Conservation (phyloP, 1,140 invertebrate genomes). For the Pseudomyrmex concolor region DNA sequence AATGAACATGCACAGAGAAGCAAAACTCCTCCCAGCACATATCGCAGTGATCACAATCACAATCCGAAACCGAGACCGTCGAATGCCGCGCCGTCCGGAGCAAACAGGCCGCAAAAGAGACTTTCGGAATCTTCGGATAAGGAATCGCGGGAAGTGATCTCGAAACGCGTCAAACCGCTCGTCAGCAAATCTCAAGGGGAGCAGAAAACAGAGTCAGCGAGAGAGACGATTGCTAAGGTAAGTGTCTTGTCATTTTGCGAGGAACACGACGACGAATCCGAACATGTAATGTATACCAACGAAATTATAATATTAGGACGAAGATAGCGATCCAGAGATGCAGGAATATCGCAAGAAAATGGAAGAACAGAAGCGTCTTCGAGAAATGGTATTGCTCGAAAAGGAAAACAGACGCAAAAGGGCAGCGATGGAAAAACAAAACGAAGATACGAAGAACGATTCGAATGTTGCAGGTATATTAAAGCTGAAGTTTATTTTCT, state of each 20-base stretch:
- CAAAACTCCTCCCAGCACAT: conserved; percentile 64
- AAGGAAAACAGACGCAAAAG: conserved; percentile 88
- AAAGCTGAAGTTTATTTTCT: background rate
- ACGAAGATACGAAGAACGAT: conserved; percentile 70
- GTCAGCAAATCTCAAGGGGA: conserved; percentile 72
- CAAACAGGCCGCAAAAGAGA: conserved; percentile 72
- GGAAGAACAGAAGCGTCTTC: conserved; percentile 87
- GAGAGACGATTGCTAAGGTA: conserved; percentile 51
- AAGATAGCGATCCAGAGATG: conserved; percentile 88
- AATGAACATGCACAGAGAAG: conserved; percentile 72
- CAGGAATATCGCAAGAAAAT: conserved; percentile 87
- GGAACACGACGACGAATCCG: background rate
- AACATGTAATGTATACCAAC: background rate
- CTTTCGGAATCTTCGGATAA: conserved; percentile 63
- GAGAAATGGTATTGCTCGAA: conserved; percentile 87
- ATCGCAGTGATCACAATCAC: conserved; percentile 74
- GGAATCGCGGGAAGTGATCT: conserved; percentile 62
- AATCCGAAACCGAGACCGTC: conserved; percentile 66
- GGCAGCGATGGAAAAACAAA: conserved; percentile 85
- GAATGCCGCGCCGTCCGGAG: conserved; percentile 59
- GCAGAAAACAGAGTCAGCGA: conserved; percentile 57
- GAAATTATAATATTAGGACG: conserved; percentile 67
- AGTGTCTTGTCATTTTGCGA: conserved; percentile 48
- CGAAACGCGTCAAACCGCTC: conserved; percentile 70
- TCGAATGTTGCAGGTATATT: conserved; percentile 70